Conservation (phyloP, 2,888 invertebrate species). For the Elysia crispata region DNA sequence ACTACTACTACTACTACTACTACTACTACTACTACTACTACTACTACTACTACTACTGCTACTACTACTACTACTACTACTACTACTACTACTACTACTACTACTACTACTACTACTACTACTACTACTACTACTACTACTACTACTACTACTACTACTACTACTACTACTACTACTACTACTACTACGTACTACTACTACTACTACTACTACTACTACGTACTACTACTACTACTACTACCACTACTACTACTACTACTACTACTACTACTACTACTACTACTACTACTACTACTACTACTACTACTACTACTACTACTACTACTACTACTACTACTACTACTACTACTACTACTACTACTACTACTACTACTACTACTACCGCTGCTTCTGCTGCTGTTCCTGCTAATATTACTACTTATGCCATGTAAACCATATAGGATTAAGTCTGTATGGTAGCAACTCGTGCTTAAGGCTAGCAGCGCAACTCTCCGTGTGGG, state of each 20-base stretch:
- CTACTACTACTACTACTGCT: slow-evolving; percentile 11
- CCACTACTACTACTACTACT: neutral
- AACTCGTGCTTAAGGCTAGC: neutral
- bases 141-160: slow-evolving; percentile 11
- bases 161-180: neutral
- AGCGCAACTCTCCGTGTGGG: no score
- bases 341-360: slow-evolving; percentile 6
- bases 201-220: no score
- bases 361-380: no score
- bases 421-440: no score
- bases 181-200: no score
- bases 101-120: slow-evolving; percentile 6
- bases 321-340: slow-evolving; percentile 18
- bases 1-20: slow-evolving; percentile 22
- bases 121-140: slow-evolving; percentile 7
- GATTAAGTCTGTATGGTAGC: no score
- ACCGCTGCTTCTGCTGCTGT: no score
- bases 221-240: no score
- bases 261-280: no score
- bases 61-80: neutral
- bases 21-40: slow-evolving; percentile 12
- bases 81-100: neutral
- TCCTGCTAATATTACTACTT: no score
- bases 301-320: slow-evolving; percentile 10
- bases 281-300: slow-evolving; percentile 24